Evolutionary conservation across 2,113 vertebrate species (phyloP).

Genomic region (Catharus fuscescens): DNA sequence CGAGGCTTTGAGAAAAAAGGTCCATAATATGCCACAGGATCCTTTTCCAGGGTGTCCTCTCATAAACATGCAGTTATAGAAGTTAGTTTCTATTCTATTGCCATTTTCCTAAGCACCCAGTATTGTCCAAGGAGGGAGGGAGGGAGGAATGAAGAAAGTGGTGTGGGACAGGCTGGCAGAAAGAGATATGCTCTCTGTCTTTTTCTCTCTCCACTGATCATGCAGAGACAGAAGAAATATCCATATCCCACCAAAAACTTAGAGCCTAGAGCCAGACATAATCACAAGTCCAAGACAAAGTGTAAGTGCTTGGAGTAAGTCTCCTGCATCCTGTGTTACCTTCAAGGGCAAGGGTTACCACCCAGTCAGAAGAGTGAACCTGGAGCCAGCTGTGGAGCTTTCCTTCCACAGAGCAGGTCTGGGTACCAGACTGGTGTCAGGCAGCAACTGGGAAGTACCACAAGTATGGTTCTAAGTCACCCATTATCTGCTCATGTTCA

Average conservation of each 20-base stretch:
- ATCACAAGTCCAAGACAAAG: background rate
- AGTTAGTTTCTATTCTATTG: background rate
- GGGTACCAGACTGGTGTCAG: background rate
- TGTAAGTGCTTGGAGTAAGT: background rate
- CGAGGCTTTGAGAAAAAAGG: background rate
- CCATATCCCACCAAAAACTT: background rate
- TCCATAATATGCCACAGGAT: background rate
- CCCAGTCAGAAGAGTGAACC: background rate
- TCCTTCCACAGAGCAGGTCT: background rate
- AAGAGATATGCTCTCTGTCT: background rate
- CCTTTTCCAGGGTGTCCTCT: background rate
- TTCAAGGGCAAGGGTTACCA: background rate
- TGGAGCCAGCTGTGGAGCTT: accelerated
- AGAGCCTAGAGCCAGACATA: background rate
- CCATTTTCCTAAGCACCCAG: background rate
- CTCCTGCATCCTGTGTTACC: background rate
- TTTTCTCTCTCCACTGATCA: background rate
- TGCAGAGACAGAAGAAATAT: background rate
- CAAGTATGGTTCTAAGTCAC: accelerated
- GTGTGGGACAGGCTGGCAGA: background rate
- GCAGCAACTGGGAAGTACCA: background rate
- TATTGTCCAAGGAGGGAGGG: background rate
- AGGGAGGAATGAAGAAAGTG: background rate
- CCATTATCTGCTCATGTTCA: background rate
- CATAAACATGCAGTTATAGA: background rate